Conservation (phyloP, 2,888 invertebrate species). For the Operophtera brumata region DNA sequence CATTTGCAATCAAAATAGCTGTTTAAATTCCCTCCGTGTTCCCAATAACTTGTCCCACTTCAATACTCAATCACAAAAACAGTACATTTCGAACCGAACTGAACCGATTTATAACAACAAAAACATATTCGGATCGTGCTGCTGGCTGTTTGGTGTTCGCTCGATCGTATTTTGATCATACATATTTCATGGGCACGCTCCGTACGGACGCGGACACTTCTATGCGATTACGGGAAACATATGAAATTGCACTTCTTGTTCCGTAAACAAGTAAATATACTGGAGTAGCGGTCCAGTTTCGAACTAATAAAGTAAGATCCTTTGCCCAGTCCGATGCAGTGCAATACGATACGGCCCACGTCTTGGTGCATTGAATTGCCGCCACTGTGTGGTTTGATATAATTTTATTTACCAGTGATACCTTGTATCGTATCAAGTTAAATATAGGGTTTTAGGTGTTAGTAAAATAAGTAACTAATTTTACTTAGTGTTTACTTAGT, state of each 20-base stretch:
- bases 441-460: too few species aligned
- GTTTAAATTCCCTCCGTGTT: constrained; percentile 13
- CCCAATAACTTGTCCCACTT: constrained; percentile 16
- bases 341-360: neutral
- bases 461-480: too few species aligned
- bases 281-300: constrained; percentile 4
- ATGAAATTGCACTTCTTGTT: constrained; percentile 20
- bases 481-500: too few species aligned
- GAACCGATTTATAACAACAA: constrained; percentile 23
- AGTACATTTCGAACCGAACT: constrained; percentile 12
- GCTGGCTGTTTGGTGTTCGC: constrained; percentile 20
- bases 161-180: constrained; percentile 30
- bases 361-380: neutral
- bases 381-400: neutral
- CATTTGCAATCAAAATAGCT: constrained; percentile 10
- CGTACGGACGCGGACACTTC: constrained; percentile 11
- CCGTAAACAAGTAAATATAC: constrained; percentile 3
- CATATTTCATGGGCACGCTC: constrained; percentile 27
- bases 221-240: constrained; percentile 18
- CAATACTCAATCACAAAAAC: constrained; percentile 20
- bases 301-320: constrained; percentile 4
- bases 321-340: neutral
- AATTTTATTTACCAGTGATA: neutral
- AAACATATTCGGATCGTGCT: constrained; percentile 27
- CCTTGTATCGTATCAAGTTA: too few species aligned